phyloP scores from a whole-genome alignment of 1,140 invertebrate species.

The Cecropterus lyciades region DNA sequence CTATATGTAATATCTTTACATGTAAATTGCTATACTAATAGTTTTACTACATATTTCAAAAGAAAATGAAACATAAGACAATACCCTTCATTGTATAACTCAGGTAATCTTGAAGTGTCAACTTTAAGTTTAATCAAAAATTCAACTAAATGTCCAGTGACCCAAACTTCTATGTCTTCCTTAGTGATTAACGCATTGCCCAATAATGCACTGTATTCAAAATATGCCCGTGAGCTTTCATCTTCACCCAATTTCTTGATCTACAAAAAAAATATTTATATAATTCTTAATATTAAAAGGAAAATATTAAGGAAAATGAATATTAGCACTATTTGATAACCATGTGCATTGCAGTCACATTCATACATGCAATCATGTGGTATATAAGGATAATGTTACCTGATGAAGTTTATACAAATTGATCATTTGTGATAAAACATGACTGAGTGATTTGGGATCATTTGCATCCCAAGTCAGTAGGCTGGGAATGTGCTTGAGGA shows the following conservation, averaged over 20 bases:
- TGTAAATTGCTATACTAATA: too few species aligned
- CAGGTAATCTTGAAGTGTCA: conserved; percentile 70
- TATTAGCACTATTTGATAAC: too few species aligned
- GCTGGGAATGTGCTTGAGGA: conserved; percentile 83
- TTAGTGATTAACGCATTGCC: conserved; percentile 75
- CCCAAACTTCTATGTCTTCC: conserved; percentile 79
- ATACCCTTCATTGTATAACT: conserved; percentile 77
- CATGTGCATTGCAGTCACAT: too few species aligned
- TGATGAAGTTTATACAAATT: conserved; percentile 84
- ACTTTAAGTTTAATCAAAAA: conserved; percentile 80
- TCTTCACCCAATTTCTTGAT: conserved; percentile 77
- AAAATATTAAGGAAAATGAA: too few species aligned
- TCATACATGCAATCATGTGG: too few species aligned
- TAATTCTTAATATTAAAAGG: too few species aligned
- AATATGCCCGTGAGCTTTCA: conserved; percentile 77
- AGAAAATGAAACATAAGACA: neutral
- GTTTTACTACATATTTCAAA: too few species aligned
- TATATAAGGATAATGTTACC: conserved; percentile 53
- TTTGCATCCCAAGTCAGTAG: conserved; percentile 84
- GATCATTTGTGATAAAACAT: conserved; percentile 84
- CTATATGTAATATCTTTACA: too few species aligned
- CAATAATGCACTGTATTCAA: conserved; percentile 79
- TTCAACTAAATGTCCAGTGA: conserved; percentile 73
- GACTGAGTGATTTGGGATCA: conserved; percentile 80
- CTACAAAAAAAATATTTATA: conserved; percentile 46